Percentiles rank a stretch among this genome's conserved stretches.
These are phyloP conservation scores for Leptura quadrifasciata DNA, from an alignment of 2,888 invertebrate species.

Conservation along the genomic window DNA sequence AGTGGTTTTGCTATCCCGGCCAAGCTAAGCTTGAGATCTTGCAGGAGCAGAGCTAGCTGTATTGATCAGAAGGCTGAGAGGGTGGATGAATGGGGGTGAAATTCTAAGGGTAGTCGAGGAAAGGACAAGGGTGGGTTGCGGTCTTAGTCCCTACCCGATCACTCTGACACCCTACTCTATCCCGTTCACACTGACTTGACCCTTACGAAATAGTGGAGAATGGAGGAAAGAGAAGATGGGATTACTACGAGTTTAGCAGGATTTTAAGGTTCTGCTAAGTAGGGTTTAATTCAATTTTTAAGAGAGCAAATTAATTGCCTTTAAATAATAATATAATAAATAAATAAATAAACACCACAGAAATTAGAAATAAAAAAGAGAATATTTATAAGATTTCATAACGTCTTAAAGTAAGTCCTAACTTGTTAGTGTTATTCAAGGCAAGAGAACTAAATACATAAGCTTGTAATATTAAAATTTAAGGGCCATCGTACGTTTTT, in stretches of 20 bases:
- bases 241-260: constrained; percentile 40
- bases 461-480: no score
- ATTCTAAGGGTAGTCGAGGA: constrained; percentile 73
- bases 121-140: constrained; percentile 74
- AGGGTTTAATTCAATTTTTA: constrained; percentile 17
- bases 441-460: no score
- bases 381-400: not conserved
- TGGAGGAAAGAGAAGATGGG: constrained; percentile 52
- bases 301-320: not conserved
- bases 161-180: constrained; percentile 67
- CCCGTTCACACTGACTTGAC: constrained; percentile 64
- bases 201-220: constrained; percentile 60
- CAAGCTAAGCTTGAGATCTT: constrained; percentile 75
- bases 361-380: no score
- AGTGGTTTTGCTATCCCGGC: constrained; percentile 73
- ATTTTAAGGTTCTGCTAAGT: constrained; percentile 31
- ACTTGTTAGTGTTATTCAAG: no score
- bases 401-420: not conserved
- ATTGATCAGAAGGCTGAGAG: constrained; percentile 71
- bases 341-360: no score
- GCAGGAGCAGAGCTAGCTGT: constrained; percentile 74
- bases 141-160: constrained; percentile 72
- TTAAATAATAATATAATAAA: no score
- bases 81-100: constrained; percentile 61
- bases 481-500: no score